phyloP scores from a whole-genome alignment of 1,140 invertebrate species.

The Panulirus ornatus region DNA sequence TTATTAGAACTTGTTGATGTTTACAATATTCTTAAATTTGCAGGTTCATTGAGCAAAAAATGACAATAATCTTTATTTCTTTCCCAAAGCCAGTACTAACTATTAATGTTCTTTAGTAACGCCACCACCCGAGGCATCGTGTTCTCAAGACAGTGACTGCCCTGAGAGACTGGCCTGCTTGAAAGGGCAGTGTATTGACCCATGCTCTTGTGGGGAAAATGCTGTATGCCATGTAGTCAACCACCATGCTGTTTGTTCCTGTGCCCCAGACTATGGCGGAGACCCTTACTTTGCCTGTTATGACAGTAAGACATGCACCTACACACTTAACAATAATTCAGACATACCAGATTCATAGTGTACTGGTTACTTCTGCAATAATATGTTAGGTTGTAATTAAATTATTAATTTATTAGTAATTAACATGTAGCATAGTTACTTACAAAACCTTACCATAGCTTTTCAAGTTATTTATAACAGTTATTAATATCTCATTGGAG shows the following conservation, averaged over 20 bases:
- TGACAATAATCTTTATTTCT: not conserved
- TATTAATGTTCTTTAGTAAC: conserved; percentile 35
- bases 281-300: conserved; percentile 76
- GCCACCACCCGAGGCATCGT: conserved; percentile 8
- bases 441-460: not conserved
- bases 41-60: conserved; percentile 19
- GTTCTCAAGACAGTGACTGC: conserved; percentile 76
- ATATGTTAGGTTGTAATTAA: not conserved
- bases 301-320: conserved; percentile 61
- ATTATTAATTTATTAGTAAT: no score
- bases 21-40: conserved; percentile 25
- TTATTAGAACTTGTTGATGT: not conserved
- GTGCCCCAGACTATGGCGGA: conserved; percentile 77
- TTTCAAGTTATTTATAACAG: conserved; percentile 3
- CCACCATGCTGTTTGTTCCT: conserved; percentile 77
- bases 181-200: conserved; percentile 76
- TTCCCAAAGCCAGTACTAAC: not conserved
- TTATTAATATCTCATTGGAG: conserved; percentile 23
- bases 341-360: not conserved
- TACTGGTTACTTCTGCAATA: not conserved
- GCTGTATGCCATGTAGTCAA: conserved; percentile 76
- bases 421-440: not conserved
- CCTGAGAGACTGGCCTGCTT: conserved; percentile 77
- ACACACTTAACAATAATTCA: not conserved
- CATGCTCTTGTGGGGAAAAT: conserved; percentile 77